Evolutionary conservation across 2,113 vertebrate genomes (phyloP).

Genomic region (Pachypanchax playfairii): DNA sequence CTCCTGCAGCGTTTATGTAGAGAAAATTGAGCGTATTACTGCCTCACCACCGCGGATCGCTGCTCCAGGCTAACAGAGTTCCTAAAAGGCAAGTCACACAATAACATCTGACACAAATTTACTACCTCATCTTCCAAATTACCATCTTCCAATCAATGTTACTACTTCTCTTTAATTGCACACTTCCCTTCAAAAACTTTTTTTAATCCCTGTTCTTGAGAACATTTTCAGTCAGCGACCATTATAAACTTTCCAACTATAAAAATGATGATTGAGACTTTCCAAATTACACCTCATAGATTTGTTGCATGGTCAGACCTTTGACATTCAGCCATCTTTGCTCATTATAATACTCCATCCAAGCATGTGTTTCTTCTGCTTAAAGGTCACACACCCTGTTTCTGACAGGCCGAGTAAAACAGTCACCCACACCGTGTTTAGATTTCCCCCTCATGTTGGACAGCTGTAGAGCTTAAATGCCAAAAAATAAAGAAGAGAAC

Average conservation of each 20-base stretch:
- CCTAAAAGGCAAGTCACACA: constrained; percentile 1
- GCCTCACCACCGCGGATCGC: neutral
- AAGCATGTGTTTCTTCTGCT: constrained; percentile 36
- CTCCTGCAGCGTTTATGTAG: neutral
- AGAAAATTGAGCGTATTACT: constrained; percentile 6
- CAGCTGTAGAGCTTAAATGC: constrained; percentile 13
- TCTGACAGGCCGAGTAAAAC: constrained; percentile 49
- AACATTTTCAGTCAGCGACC: neutral
- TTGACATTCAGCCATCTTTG: neutral
- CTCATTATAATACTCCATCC: constrained; percentile 40
- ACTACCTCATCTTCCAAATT: constrained; percentile 29
- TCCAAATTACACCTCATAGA: too few species aligned
- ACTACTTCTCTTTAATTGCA: neutral
- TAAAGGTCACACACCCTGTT: constrained; percentile 65
- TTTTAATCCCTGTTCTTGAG: neutral
- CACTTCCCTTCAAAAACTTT: neutral
- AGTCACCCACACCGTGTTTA: neutral
- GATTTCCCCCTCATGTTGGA: constrained; percentile 17
- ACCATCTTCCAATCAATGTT: constrained; percentile 23
- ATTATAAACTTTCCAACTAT: neutral
- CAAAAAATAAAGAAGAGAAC: constrained; percentile 3
- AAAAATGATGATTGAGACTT: neutral
- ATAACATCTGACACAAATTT: constrained; percentile 20
- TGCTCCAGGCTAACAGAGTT: neutral
- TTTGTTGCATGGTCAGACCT: too few species aligned